Percentiles rank a stretch among this genome's conserved stretches.
These are phyloP conservation scores for Lipophrys pholis DNA, from an alignment of 2,113 vertebrate genomes.

Conservation along the genomic window DNA sequence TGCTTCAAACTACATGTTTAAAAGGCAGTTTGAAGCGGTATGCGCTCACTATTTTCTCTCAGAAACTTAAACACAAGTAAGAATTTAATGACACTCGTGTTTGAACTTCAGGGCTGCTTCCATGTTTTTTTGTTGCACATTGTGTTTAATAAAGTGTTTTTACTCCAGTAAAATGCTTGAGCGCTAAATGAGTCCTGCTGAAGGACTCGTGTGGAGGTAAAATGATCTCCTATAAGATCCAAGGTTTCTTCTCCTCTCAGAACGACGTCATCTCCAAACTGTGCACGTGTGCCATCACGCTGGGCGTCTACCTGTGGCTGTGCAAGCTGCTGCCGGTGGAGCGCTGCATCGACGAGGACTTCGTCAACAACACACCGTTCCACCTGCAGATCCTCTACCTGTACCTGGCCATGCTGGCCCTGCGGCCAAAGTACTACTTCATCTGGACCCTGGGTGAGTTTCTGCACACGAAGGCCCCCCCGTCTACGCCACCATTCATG, in stretches of 20 bases:
- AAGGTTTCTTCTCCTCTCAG: conserved; percentile 73
- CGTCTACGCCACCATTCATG: too few relatives aligned
- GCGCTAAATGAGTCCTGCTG: not conserved
- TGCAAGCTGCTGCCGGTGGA: conserved; percentile 90
- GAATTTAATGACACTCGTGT: conserved; percentile 17
- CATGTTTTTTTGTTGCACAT: too few relatives aligned
- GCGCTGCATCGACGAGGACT: conserved; percentile 87
- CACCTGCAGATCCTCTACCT: conserved; percentile 90
- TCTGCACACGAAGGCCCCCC: not conserved
- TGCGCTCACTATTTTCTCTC: too few relatives aligned
- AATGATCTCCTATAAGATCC: too few relatives aligned
- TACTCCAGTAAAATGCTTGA: too few relatives aligned
- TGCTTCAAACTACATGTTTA: too few relatives aligned
- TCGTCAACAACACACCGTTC: conserved; percentile 88
- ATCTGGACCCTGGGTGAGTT: conserved; percentile 97
- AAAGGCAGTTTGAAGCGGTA: too few relatives aligned
- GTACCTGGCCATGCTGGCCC: conserved; percentile 92
- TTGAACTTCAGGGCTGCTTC: not conserved
- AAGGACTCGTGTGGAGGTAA: not conserved
- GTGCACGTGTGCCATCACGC: conserved; percentile 89
- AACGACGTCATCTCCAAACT: conserved; percentile 91
- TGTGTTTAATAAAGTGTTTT: too few relatives aligned
- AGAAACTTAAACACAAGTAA: conserved; percentile 5
- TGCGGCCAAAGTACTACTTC: conserved; percentile 98
- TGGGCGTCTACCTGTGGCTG: conserved; percentile 90